Conservation (phyloP, 1,140 invertebrate genomes). For the Drosophila bipectinata region DNA sequence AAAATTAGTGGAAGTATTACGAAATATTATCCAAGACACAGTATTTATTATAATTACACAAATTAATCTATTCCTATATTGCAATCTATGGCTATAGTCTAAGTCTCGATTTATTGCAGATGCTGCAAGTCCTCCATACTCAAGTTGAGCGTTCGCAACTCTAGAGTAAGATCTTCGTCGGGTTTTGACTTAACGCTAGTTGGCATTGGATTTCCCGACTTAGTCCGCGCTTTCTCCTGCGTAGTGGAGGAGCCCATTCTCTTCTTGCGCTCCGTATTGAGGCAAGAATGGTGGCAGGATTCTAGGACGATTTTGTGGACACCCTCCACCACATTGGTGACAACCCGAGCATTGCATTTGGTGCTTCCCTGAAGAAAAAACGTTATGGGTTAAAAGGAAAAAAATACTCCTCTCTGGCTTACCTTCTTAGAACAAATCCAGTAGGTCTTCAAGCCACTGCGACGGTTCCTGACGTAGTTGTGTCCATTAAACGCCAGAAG, state of each 20-base stretch:
- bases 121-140: conserved; percentile 67
- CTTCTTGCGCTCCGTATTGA: conserved; percentile 69
- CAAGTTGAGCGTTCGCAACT: conserved; percentile 62
- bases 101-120: conserved; percentile 35
- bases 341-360: conserved; percentile 81
- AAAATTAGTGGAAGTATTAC: neutral
- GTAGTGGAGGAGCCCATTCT: conserved; percentile 30
- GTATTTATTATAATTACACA: conserved; percentile 35
- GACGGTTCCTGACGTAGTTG: conserved; percentile 76
- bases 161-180: conserved; percentile 60
- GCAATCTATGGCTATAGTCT: conserved; percentile 34
- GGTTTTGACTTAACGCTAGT: conserved; percentile 38
- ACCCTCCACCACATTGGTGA: conserved; percentile 78
- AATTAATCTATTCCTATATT: conserved; percentile 37
- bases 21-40: conserved; percentile 1
- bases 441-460: conserved; percentile 75
- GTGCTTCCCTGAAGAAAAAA: conserved; percentile 66
- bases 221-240: conserved; percentile 20
- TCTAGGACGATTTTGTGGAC: conserved; percentile 76
- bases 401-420: neutral
- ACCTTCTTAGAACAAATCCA: conserved; percentile 83
- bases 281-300: conserved; percentile 77
- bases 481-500: conserved; percentile 69
- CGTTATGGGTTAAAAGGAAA: conserved; percentile 3
- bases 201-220: conserved; percentile 10